Percentiles rank a stretch among this genome's conserved stretches.
Evolutionary conservation across 2,888 invertebrate species (phyloP).

Genomic region (Xylota segnis): DNA sequence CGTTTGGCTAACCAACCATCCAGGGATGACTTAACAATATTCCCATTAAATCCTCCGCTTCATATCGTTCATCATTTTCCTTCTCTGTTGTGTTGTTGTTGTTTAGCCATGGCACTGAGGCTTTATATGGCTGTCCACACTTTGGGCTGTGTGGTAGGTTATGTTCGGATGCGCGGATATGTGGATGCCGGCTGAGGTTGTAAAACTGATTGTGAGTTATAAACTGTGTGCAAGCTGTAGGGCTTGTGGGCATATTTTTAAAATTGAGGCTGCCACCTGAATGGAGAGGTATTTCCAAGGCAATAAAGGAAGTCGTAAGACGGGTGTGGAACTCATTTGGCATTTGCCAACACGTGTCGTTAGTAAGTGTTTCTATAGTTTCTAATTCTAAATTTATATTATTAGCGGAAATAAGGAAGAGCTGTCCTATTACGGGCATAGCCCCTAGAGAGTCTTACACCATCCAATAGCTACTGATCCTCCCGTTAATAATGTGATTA

Average conservation of each 20-base stretch:
- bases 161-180: slow-evolving; percentile 3
- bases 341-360: neutral
- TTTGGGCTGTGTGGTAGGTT: slow-evolving; percentile 45
- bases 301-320: neutral
- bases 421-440: neutral
- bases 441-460: neutral
- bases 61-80: slow-evolving; percentile 62
- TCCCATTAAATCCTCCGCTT: slow-evolving; percentile 63
- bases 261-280: slow-evolving; percentile 34
- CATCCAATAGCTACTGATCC: no score
- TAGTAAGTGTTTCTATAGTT: neutral
- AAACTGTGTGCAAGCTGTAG: slow-evolving; percentile 41
- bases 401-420: neutral
- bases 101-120: slow-evolving; percentile 3
- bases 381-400: neutral
- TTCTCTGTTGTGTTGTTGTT: slow-evolving; percentile 15
- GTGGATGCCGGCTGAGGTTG: slow-evolving; percentile 23
- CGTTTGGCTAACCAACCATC: slow-evolving; percentile 20
- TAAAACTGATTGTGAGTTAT: slow-evolving; percentile 46
- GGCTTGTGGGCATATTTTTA: slow-evolving; percentile 54
- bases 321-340: slow-evolving; percentile 5
- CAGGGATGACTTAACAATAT: slow-evolving; percentile 61
- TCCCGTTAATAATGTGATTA: no score
- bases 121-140: slow-evolving; percentile 54
- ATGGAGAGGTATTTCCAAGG: neutral